Evolutionary conservation across 1,140 invertebrate species (phyloP).

Genomic region (Drosophila teissieri): DNA sequence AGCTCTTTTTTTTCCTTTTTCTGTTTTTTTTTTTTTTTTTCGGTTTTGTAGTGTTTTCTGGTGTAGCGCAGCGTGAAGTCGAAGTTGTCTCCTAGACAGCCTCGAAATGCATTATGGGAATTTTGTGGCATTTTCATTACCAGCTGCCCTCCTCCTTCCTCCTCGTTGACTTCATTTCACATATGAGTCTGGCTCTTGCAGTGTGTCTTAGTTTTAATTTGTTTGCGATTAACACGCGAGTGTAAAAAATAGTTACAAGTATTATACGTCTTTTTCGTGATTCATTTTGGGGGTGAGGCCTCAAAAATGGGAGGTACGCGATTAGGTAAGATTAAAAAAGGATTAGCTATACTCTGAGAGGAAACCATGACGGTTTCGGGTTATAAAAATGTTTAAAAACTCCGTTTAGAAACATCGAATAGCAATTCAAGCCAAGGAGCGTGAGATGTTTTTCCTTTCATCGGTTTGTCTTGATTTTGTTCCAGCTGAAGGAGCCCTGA

Average conservation of each 20-base stretch:
- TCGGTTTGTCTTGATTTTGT: conserved; percentile 19
- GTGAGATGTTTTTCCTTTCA: conserved; percentile 2
- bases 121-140: conserved; percentile 84
- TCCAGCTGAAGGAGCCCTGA: conserved; percentile 36
- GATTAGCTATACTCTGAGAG: neutral
- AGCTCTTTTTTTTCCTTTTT: conserved; percentile 70
- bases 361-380: neutral
- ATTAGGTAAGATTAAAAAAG: conserved; percentile 36
- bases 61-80: conserved; percentile 67
- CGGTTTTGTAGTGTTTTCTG: conserved; percentile 7
- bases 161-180: neutral
- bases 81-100: conserved; percentile 61
- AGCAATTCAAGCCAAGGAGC: neutral
- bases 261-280: conserved; percentile 25
- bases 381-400: too few relatives aligned
- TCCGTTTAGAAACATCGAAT: too few relatives aligned
- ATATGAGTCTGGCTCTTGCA: conserved; percentile 17
- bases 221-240: conserved; percentile 77
- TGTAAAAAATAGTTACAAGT: conserved; percentile 50
- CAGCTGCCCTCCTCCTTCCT: conserved; percentile 32
- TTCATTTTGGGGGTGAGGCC: conserved; percentile 13
- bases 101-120: conserved; percentile 79
- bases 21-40: conserved; percentile 32
- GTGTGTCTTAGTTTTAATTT: conserved; percentile 65
- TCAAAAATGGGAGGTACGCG: neutral